Conservation (phyloP, 2,797 vertebrate species). For the Anableps anableps region DNA sequence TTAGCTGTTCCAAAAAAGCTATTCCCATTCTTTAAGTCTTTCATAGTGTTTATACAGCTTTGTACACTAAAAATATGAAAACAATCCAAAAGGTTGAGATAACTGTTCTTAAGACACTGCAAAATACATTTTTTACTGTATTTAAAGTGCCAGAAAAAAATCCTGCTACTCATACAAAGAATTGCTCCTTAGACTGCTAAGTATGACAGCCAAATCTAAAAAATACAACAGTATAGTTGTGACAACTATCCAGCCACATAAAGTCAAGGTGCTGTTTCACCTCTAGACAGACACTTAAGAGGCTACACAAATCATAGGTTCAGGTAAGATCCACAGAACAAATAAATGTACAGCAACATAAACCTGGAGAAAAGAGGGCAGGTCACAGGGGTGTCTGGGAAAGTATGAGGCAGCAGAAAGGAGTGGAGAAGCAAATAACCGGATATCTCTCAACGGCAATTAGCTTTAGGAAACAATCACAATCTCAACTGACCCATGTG, state of each 20-base stretch:
- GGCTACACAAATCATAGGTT: neutral
- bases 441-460: constrained; percentile 49
- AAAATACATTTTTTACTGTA: neutral
- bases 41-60: too few relatives aligned
- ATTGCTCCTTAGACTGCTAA: neutral
- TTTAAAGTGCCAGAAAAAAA: constrained; percentile 32
- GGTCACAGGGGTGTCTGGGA: constrained; percentile 27
- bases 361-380: constrained; percentile 16
- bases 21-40: too few relatives aligned
- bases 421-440: constrained; percentile 64
- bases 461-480: constrained; percentile 74
- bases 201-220: neutral
- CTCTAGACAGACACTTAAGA: neutral
- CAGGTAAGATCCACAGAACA: constrained; percentile 17
- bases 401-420: constrained; percentile 31
- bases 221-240: neutral
- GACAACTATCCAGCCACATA: neutral
- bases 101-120: neutral
- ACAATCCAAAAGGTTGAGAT: too few relatives aligned
- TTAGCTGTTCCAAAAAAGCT: too few relatives aligned
- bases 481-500: constrained; percentile 59
- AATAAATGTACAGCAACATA: constrained; percentile 23
- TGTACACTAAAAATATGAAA: too few relatives aligned
- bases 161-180: neutral
- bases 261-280: neutral